Evolutionary conservation across 2,888 invertebrate species (phyloP), one percentile per base, ranked within the genome.

Genomic region (Autographa pulchrina): DNA sequence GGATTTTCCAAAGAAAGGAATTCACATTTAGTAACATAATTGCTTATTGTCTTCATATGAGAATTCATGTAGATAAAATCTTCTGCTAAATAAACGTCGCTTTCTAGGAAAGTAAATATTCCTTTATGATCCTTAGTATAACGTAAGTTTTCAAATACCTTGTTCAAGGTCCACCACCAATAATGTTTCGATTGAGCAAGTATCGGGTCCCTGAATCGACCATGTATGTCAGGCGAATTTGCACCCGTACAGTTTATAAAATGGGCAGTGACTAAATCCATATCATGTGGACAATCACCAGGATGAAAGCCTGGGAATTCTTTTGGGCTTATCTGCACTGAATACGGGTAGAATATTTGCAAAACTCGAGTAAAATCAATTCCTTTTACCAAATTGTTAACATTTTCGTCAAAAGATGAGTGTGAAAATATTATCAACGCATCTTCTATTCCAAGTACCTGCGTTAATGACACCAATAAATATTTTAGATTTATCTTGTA

Each of bases 101-200:
- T 86, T 1, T 91, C 88, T 43, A 92, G 64, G 81, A 93, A 92
- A 61, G 92, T 78, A 61, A 91, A 86, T 7, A 86, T 68, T 13
- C 90, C 92, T 25, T 82, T 80, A 56, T 91, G 86, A 20, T 85
- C 73, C 32, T 77, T 67, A 5, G 79, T 84, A 41, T 72, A 73
- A 0, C 81, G 75, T 52, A 92, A 62, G 66, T 82, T 84, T 72
- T 91, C 92, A 70, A 93, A 93, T 38, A 93, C 85, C 63, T 78
- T 88, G 77, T 92, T 92, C 5, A 90, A 86, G 13, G 92, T 92
- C 93, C 93, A 93, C 93, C 93, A 93, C 92, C 92, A 92, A 62
- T 86, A 88, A 72, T 91, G 92, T 77, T 93, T 93, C 32, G 64
- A 85, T 82, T 90, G 87, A 13, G 88, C 76, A 13, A 70, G 59